These are phyloP conservation scores for Oxyscelio sp. DNA, from an alignment of 2,888 invertebrate species.

Conservation along the genomic window DNA sequence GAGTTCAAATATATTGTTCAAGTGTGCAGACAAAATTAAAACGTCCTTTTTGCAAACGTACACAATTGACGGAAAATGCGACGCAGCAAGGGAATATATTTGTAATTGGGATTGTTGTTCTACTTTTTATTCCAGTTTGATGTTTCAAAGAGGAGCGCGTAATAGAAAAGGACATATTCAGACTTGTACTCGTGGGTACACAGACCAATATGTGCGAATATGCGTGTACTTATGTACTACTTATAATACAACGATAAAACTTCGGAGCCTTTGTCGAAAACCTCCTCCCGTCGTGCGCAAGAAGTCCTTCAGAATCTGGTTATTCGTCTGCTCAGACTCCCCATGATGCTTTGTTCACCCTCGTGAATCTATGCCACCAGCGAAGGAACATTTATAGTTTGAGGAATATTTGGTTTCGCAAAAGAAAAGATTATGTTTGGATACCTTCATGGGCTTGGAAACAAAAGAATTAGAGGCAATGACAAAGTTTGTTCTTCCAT, in stretches of 20 bases:
- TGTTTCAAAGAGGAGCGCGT: conserved; percentile 53
- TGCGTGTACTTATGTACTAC: conserved; percentile 66
- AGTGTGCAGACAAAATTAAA: no score
- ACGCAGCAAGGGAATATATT: conserved; percentile 85
- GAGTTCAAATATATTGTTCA: no score
- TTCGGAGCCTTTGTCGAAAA: conserved; percentile 73
- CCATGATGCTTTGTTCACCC: conserved; percentile 71
- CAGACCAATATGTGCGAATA: conserved; percentile 54
- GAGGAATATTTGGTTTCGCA: conserved; percentile 63
- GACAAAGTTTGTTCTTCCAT: no score
- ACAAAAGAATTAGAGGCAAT: conserved; percentile 21
- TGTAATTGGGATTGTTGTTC: conserved; percentile 87
- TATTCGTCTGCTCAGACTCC: conserved; percentile 67
- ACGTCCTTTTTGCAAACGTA: no score
- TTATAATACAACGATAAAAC: conserved; percentile 67
- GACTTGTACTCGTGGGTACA: conserved; percentile 54
- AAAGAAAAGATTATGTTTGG: conserved; percentile 65
- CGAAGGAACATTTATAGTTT: conserved; percentile 65
- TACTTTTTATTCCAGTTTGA: conserved; percentile 70
- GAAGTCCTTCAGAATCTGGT: conserved; percentile 66
- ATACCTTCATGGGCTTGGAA: conserved; percentile 40
- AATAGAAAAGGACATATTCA: conserved; percentile 42
- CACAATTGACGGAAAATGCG: no score
- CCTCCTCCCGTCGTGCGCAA: conserved; percentile 60
- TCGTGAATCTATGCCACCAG: conserved; percentile 59